Conservation (phyloP, 2,888 invertebrate genomes). For the Rhogogaster chlorosoma region DNA sequence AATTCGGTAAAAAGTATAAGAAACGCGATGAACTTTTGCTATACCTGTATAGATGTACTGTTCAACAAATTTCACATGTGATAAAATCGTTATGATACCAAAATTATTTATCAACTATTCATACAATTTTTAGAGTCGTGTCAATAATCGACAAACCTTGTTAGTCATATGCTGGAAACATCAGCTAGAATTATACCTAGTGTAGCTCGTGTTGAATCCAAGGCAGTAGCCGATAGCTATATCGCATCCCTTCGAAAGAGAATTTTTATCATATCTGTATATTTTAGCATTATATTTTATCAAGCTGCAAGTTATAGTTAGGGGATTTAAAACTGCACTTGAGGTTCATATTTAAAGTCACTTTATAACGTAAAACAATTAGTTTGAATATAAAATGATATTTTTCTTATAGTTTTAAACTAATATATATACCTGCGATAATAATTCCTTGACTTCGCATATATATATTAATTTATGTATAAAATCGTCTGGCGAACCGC, state of each 20-base stretch:
- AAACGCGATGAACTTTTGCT: background rate
- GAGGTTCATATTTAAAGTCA: background rate
- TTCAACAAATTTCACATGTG: no score
- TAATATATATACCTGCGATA: background rate
- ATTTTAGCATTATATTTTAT: background rate
- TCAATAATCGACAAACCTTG: background rate
- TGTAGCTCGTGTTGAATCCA: background rate
- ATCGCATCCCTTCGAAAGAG: background rate
- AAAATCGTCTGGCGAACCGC: no score
- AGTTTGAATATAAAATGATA: background rate
- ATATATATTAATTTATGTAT: no score
- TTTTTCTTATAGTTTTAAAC: no score
- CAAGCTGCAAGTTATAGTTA: no score
- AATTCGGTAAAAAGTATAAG: background rate
- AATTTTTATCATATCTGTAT: background rate
- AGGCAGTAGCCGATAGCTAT: background rate
- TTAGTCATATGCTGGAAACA: background rate
- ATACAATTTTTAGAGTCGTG: background rate
- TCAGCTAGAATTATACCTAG: background rate
- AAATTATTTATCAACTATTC: background rate
- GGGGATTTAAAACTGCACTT: background rate
- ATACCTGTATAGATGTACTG: background rate
- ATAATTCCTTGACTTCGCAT: no score
- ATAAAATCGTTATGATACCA: no score
- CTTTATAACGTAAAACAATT: background rate